These are phyloP conservation scores for Tachystola acroxantha DNA, from an alignment of 2,888 invertebrate species.

Conservation along the genomic window DNA sequence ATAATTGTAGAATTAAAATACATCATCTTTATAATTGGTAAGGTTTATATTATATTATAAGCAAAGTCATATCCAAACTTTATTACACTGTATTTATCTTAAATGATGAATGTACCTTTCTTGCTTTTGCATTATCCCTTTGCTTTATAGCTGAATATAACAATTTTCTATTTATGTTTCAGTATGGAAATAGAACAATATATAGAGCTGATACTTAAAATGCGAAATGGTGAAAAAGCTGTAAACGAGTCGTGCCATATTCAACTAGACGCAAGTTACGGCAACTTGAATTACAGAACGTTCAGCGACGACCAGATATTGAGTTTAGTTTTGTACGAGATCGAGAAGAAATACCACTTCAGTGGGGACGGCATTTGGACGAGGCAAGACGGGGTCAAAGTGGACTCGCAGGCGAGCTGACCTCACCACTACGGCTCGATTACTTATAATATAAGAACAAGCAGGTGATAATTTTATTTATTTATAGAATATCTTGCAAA, in stretches of 20 bases:
- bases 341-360: slow-evolving; percentile 86
- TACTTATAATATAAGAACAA: not conserved
- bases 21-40: too few species aligned
- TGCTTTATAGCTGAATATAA: too few species aligned
- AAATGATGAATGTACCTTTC: too few species aligned
- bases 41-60: too few species aligned
- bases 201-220: slow-evolving; percentile 33
- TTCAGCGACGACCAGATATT: slow-evolving; percentile 75
- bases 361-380: slow-evolving; percentile 86
- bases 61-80: too few species aligned
- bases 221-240: slow-evolving; percentile 23
- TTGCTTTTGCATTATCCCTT: too few species aligned
- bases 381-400: slow-evolving; percentile 34
- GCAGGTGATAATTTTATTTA: not conserved
- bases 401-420: slow-evolving; percentile 21
- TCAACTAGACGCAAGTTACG: slow-evolving; percentile 35
- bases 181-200: slow-evolving; percentile 49
- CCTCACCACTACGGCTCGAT: not conserved
- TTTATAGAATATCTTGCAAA: too few species aligned
- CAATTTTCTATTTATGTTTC: slow-evolving; percentile 15
- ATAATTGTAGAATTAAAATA: too few species aligned
- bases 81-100: too few species aligned
- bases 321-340: slow-evolving; percentile 82
- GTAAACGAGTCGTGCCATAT: slow-evolving; percentile 8
- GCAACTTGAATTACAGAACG: slow-evolving; percentile 28